These are phyloP conservation scores for Drosophila novamexicana DNA, from an alignment of 1,140 invertebrate species.

Conservation along the genomic window DNA sequence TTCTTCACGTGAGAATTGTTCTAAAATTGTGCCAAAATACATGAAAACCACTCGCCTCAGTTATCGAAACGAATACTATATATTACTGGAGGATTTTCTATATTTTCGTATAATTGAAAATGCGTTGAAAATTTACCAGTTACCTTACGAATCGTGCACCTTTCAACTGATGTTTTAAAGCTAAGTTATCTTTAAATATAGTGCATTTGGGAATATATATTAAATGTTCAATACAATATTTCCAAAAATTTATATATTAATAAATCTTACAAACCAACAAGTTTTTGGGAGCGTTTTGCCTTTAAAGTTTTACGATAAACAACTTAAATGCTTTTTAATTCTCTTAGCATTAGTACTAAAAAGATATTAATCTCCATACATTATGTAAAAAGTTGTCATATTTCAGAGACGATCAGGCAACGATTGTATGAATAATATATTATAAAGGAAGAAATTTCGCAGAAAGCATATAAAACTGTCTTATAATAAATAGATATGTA, in stretches of 20 bases:
- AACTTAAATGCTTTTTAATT: neutral
- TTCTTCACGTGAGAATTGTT: slow-evolving; percentile 62
- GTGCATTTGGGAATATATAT: slow-evolving; percentile 27
- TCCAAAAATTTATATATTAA: slow-evolving; percentile 10
- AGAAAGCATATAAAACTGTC: neutral
- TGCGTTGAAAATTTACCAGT: slow-evolving; percentile 34
- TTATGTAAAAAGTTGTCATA: neutral
- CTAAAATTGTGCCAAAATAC: slow-evolving; percentile 30
- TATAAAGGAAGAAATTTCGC: neutral
- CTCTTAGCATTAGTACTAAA: no score
- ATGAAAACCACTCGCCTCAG: slow-evolving; percentile 15
- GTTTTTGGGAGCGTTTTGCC: no score
- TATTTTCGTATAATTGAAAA: slow-evolving; percentile 12
- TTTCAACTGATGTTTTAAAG: slow-evolving; percentile 35
- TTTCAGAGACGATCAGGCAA: neutral
- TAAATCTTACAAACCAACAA: slow-evolving; percentile 1
- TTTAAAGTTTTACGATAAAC: neutral
- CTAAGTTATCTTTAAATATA: slow-evolving; percentile 33
- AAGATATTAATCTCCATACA: no score
- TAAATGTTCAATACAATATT: slow-evolving; percentile 6
- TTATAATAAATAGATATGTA: no score
- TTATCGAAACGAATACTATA: slow-evolving; percentile 2
- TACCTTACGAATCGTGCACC: slow-evolving; percentile 45
- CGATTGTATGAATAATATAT: no score
- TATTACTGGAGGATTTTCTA: slow-evolving; percentile 20